Evolutionary conservation across 2,113 vertebrate species (phyloP), one percentile per base, ranked within the genome.

Genomic region (Egretta garzetta): DNA sequence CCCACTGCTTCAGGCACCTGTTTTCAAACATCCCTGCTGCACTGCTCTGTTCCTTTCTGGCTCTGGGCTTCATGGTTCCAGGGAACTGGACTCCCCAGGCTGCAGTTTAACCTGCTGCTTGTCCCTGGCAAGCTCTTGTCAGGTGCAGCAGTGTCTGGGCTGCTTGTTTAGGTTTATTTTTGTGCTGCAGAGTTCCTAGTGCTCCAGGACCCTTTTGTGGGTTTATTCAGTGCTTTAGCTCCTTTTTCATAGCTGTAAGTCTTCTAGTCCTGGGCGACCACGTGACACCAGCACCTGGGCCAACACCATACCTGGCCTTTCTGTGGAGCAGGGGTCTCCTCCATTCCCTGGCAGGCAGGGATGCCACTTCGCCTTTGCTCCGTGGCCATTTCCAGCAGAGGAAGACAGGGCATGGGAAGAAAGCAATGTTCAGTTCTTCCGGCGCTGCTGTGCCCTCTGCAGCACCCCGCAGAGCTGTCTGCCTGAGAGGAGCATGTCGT

Each of bases 371-470:
- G 4, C 15, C 26, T 58, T 85, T 60, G 22, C 26, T 84, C 9
- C 3, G 5, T 35, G 19, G 19, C 12, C 3, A 1, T 73, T 93
- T 76, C n/a, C 28, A 67, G 27, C 66, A 55, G 17, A 37, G 8
- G 23, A 74, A 67, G 9, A 13, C 49, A 74, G 8, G 37, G 20
- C 6, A 63, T 22, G 12, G 32, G n/a, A 56, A 71, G 13, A 50
- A 59, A 72, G 20, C 37, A 67, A 26, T 37, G 37, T 12, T 55
- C 4, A 8, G 6, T 26, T 68, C 45, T 82, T 68, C 23, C 41
- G 43, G 18, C 0, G 0, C 37, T 62, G 5, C 63, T 41, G 9
- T 80, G 39, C 35, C 14, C 37, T n/a, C 33, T 76, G 90, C 27
- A 45, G 33, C 33, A 72, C 11, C 23, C 18, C 1, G 2, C 19